These are phyloP conservation scores for Hormiphora californensis DNA, from an alignment of 37 sponge, comb jelly and placozoan genomes.

Conservation along the genomic window DNA sequence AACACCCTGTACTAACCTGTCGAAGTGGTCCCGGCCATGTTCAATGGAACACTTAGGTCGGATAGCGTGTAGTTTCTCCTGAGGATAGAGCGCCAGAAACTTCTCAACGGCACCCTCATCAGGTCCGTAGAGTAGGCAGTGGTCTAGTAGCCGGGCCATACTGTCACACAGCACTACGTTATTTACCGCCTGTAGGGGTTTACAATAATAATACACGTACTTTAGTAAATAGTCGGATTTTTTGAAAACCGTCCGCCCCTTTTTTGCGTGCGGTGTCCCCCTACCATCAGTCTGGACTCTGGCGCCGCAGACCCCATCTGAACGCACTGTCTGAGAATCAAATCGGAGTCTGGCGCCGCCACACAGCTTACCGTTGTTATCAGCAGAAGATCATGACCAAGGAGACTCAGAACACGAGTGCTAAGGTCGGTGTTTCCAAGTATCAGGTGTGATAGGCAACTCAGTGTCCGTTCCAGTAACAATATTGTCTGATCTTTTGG, in stretches of 20 bases:
- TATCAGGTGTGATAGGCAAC: constrained; percentile 22
- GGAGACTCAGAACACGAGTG: background rate
- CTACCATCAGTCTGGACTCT: no score
- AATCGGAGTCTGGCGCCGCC: no score
- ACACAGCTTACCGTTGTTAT: constrained; percentile 40
- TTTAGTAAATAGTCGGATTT: no score
- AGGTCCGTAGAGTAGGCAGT: constrained; percentile 37
- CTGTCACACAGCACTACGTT: constrained; percentile 46
- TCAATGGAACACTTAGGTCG: constrained; percentile 49
- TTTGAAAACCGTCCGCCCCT: no score
- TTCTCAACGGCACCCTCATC: constrained; percentile 7
- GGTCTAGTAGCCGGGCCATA: constrained; percentile 43
- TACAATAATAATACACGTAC: no score
- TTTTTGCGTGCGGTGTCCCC: no score
- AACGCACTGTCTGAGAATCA: no score
- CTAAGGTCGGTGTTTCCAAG: background rate
- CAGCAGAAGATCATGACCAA: constrained; percentile 6
- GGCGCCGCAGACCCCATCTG: no score
- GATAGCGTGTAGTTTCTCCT: constrained; percentile 39
- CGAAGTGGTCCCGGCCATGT: constrained; percentile 39
- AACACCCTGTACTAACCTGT: no score
- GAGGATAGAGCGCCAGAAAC: constrained; percentile 11
- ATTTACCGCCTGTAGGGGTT: constrained; percentile 45
- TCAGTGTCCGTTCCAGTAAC: background rate
- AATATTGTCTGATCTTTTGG: constrained; percentile 40